Conservation (phyloP, 1,140 invertebrate species). For the Drosophila parabipectinata region DNA sequence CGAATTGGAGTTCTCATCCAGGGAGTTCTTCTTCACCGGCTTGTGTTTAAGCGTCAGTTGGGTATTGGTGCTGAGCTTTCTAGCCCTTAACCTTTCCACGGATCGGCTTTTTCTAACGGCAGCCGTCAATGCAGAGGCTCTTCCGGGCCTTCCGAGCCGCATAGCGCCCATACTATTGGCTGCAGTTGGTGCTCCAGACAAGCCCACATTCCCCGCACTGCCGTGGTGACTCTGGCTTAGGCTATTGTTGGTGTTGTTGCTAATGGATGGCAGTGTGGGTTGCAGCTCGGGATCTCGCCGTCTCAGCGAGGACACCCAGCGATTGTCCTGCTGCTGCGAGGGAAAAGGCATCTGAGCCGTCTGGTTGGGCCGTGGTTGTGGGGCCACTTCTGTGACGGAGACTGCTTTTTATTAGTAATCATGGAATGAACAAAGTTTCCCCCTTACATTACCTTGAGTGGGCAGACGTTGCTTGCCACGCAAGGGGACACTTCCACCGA, state of each 20-base stretch:
- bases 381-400: conserved; percentile 71
- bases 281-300: conserved; percentile 88
- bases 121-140: conserved; percentile 62
- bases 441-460: conserved; percentile 71
- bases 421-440: conserved; percentile 5
- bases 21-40: conserved; percentile 74
- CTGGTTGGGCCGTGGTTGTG: conserved; percentile 70
- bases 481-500: conserved; percentile 49
- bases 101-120: conserved; percentile 85
- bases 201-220: conserved; percentile 66
- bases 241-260: conserved; percentile 62
- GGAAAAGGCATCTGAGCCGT: conserved; percentile 66
- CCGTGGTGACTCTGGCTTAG: conserved; percentile 69
- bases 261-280: conserved; percentile 87
- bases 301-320: conserved; percentile 85
- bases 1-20: conserved; percentile 82
- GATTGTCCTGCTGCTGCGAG: conserved; percentile 75
- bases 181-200: conserved; percentile 28
- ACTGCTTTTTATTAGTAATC: conserved; percentile 67
- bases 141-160: conserved; percentile 59
- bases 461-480: conserved; percentile 73
- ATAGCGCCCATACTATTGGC: conserved; percentile 40
- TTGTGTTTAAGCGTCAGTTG: conserved; percentile 72
- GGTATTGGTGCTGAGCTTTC: conserved; percentile 73
- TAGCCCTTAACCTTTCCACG: conserved; percentile 85